Base-by-base conservation (phyloP, 2,888 invertebrate species). In the Sussaba pulchella region DNA sequence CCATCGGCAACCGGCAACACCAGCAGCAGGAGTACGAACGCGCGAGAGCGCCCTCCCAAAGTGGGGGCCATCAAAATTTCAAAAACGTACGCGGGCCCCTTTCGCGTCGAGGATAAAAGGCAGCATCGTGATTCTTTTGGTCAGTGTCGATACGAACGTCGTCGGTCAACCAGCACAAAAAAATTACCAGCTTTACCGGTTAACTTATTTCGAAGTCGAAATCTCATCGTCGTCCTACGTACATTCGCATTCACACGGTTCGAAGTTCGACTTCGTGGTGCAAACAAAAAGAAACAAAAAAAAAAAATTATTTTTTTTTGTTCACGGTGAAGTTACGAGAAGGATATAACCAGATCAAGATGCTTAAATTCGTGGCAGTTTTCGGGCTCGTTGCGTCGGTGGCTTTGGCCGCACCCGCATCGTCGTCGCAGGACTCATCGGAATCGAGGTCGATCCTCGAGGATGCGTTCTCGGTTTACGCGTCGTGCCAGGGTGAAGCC, bases 401-500 rank as follows among this genome's bases (percentile, higher is more conserved):
- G 50, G 87, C 87, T 36, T 45, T 89, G 24, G 91, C 90, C 52
- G 92, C 91, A 1, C 92, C 92, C 21, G 85, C 90, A 9, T 36
- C 87, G 8, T 88, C 87, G 81, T 45, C 88, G n/a, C 88, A 87
- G 83, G 89, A 89, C 50, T 76, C 85, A 54, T 57, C 78, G 26
- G 71, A 52, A 39, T 66, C 82, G 61, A 80, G 87, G 3, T 91
- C 91, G 39, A 77, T 92, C 24, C 63, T 92, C 74, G 90, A 91
- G 76, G 90, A 92, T 67, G 92, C 89, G 2, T 83, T 91, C 83
- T 88, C 89, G 81, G 86, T 92, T 47, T 92, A 92, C 83, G 83
- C 89, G n/a, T 91, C 91, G 70, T 97, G 97, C 93, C 94, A 95
- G 83, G 86, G 86, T 12, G 94, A 95, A 69, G 93, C 94, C 81